Evolutionary conservation across 1,140 invertebrate species (phyloP).

Genomic region (Drosophila malerkotliana): DNA sequence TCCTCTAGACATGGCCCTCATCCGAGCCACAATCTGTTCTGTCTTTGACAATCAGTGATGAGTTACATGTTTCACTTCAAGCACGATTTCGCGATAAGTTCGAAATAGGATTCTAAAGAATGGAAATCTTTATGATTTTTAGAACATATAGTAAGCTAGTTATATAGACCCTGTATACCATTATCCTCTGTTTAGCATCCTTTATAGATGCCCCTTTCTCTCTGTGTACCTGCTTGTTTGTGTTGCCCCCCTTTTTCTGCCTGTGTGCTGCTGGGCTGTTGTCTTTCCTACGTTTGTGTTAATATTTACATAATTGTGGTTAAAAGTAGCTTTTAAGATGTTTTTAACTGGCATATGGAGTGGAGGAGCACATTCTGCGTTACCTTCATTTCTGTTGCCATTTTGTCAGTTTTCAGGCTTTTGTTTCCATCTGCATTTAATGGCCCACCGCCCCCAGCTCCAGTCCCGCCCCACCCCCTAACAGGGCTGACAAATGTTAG

Average conservation of each 20-base stretch:
- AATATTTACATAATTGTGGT: slow-evolving; percentile 82
- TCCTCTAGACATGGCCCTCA: neutral
- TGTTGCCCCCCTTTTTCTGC: neutral
- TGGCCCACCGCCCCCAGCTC: slow-evolving; percentile 6
- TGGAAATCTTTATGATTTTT: too few relatives aligned
- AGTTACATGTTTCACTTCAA: slow-evolving; percentile 14
- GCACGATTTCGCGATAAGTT: neutral
- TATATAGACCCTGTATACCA: too few relatives aligned
- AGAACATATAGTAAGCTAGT: too few relatives aligned
- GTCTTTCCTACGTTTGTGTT: slow-evolving; percentile 63
- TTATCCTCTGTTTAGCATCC: too few relatives aligned
- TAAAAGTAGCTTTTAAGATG: slow-evolving; percentile 81
- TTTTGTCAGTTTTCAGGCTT: slow-evolving; percentile 35
- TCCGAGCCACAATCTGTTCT: neutral
- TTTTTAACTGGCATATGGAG: slow-evolving; percentile 68
- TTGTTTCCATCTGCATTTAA: slow-evolving; percentile 56
- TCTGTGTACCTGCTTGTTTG: neutral
- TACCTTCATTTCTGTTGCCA: slow-evolving; percentile 15
- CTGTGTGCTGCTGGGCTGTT: slow-evolving; percentile 44
- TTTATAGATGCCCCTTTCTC: neutral
- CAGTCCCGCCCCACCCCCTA: too few relatives aligned
- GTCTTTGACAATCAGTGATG: slow-evolving; percentile 29
- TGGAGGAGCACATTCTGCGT: slow-evolving; percentile 11
- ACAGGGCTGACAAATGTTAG: slow-evolving; percentile 43
- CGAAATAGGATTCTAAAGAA: too few relatives aligned